Evolutionary conservation across 1,140 invertebrate genomes (phyloP).

Genomic region (Habropoda laboriosa): DNA sequence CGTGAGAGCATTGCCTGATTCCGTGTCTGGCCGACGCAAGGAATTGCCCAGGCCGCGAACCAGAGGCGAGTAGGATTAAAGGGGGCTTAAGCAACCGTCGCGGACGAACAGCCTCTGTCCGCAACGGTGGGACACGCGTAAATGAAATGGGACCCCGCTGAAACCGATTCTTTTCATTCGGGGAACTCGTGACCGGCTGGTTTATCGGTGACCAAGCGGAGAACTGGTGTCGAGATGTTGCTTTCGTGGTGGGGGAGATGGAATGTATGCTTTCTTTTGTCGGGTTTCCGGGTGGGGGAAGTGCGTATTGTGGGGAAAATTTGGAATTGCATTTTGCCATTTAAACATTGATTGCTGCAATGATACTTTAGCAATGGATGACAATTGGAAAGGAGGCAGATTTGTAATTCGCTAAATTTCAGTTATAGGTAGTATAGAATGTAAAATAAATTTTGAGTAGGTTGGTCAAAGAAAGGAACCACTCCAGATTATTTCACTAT

Average conservation of each 20-base stretch:
- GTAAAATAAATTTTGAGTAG: too few relatives aligned
- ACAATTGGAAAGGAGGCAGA: too few relatives aligned
- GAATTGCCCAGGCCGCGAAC: slow-evolving; percentile 19
- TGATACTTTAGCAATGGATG: too few relatives aligned
- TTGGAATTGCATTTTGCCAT: too few relatives aligned
- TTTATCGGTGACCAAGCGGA: background rate
- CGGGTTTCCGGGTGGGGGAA: background rate
- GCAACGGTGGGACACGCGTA: background rate
- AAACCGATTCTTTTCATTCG: background rate
- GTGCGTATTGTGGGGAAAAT: background rate
- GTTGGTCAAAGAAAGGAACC: too few relatives aligned
- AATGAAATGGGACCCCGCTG: slow-evolving; percentile 1
- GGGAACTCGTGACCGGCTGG: background rate
- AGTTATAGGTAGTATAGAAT: too few relatives aligned
- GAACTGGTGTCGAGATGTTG: too few relatives aligned
- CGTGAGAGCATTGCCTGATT: slow-evolving; percentile 52
- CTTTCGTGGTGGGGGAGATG: background rate
- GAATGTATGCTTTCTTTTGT: background rate
- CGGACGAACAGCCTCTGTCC: background rate
- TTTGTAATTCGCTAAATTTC: too few relatives aligned
- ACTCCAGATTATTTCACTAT: too few relatives aligned
- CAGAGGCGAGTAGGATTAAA: background rate
- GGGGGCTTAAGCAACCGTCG: background rate
- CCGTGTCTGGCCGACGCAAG: slow-evolving; percentile 44
- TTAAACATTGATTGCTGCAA: too few relatives aligned